These are phyloP conservation scores for Lymantria monacha DNA, from an alignment of 2,888 invertebrate genomes.

Conservation along the genomic window DNA sequence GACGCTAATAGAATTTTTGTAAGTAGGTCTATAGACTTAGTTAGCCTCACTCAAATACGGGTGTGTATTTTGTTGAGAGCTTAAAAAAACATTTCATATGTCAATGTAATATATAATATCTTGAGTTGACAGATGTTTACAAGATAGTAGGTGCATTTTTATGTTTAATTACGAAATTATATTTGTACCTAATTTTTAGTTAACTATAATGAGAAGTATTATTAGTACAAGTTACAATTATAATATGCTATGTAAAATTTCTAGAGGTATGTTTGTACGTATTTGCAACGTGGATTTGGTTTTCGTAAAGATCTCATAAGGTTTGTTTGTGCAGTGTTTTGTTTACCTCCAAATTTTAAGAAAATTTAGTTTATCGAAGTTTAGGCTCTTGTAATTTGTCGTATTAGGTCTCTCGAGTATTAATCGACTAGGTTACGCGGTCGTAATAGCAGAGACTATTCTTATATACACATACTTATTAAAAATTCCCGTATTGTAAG, in stretches of 20 bases:
- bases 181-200: conserved; percentile 37
- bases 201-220: conserved; percentile 66
- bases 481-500: no score
- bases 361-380: conserved; percentile 47
- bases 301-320: conserved; percentile 82
- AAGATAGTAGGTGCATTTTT: conserved; percentile 33
- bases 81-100: background rate
- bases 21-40: conserved; percentile 11
- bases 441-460: no score
- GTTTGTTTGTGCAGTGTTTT: conserved; percentile 82
- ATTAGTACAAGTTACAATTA: conserved; percentile 59
- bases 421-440: no score
- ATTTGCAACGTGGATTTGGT: conserved; percentile 75
- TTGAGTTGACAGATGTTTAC: conserved; percentile 11
- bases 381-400: conserved; percentile 41
- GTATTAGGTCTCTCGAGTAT: conserved; percentile 23
- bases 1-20: conserved; percentile 82
- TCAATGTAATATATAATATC: conserved; percentile 9
- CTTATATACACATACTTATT: no score
- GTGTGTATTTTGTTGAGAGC: background rate
- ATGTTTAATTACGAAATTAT: conserved; percentile 25
- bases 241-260: conserved; percentile 51
- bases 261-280: conserved; percentile 69
- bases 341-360: conserved; percentile 80
- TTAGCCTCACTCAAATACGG: background rate